phyloP scores from a whole-genome alignment of 2,888 invertebrate species.

The Coremacera marginata region DNA sequence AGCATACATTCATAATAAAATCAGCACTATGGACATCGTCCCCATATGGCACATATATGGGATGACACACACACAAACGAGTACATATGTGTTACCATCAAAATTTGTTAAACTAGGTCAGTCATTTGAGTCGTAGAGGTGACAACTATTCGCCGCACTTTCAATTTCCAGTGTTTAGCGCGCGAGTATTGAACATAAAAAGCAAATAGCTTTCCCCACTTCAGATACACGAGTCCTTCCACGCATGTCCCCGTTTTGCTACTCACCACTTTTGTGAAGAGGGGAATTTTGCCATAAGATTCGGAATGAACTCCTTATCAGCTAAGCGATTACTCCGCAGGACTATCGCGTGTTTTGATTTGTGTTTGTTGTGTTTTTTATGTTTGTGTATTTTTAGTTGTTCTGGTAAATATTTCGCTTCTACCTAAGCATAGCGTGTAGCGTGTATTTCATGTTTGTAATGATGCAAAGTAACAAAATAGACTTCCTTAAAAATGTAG shows the following conservation, averaged over 20 bases:
- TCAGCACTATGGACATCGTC: background rate
- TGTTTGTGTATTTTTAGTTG: too few species aligned
- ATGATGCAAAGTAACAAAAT: constrained; percentile 2
- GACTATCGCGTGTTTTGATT: background rate
- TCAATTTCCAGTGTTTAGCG: background rate
- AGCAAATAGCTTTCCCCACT: background rate
- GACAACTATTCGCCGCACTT: constrained; percentile 36
- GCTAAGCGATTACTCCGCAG: background rate
- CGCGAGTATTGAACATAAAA: background rate
- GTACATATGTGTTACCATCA: background rate
- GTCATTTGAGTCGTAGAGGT: constrained; percentile 35
- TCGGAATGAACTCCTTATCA: constrained; percentile 1
- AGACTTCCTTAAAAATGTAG: background rate
- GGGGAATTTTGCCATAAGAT: background rate
- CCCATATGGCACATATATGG: background rate
- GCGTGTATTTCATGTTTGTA: background rate
- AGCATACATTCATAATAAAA: background rate
- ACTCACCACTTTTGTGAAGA: background rate
- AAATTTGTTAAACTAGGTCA: constrained; percentile 43
- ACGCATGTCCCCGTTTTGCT: background rate
- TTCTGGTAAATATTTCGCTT: background rate
- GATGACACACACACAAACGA: too few species aligned
- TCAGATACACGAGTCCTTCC: background rate
- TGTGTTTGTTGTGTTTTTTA: background rate
- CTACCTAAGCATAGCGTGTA: background rate